These are phyloP conservation scores for Potorous gilbertii DNA, from an alignment of 2,797 vertebrate species.

Conservation along the genomic window DNA sequence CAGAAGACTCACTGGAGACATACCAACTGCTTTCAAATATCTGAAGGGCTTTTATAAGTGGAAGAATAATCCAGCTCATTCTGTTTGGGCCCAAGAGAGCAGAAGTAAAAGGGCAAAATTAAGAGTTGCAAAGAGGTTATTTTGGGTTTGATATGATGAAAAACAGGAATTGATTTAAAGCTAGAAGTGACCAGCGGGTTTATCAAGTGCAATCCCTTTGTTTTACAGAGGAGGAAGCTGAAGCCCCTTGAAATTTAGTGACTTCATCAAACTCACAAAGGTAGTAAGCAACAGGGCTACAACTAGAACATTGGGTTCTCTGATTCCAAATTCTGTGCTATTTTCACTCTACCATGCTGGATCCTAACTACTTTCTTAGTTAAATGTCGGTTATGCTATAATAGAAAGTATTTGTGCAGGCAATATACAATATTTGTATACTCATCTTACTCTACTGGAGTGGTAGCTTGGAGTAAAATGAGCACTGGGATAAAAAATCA, in stretches of 20 bases:
- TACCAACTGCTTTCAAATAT: not conserved
- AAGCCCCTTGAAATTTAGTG: not conserved
- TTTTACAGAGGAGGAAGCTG: not conserved
- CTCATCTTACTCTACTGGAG: not conserved
- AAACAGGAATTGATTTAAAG: not conserved
- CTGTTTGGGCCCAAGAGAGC: not conserved
- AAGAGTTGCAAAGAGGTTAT: not conserved
- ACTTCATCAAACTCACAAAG: not conserved
- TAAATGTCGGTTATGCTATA: not conserved
- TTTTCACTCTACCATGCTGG: not conserved
- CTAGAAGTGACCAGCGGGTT: not conserved
- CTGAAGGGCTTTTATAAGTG: not conserved
- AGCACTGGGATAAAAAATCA: not conserved
- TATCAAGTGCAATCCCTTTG: not conserved
- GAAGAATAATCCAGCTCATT: not conserved
- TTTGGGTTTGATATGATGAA: not conserved
- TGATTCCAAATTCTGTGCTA: not conserved
- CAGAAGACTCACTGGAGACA: not conserved
- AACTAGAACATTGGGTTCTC: not conserved
- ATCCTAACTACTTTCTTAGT: not conserved
- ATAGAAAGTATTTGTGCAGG: not conserved
- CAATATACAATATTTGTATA: not conserved
- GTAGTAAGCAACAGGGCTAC: not conserved
- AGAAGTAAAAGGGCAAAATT: no score
- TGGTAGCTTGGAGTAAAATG: not conserved